Evolutionary conservation across 1,140 invertebrate species (phyloP), one percentile per base, ranked within the genome.

Genomic region (Nixonia krombeini): DNA sequence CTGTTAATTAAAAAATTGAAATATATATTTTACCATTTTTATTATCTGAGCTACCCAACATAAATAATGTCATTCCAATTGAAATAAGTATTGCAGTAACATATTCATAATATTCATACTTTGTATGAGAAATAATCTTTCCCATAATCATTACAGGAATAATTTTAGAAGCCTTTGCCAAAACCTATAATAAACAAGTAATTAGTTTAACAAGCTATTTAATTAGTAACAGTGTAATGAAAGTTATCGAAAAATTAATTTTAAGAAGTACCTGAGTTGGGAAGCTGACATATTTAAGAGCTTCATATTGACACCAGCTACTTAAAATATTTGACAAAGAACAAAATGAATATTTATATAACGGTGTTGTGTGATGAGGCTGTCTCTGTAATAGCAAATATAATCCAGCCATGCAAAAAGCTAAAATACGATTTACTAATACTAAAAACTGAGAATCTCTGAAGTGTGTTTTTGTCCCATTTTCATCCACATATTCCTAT

Each of bases 101-200:
- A 83, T 99, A 99, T 85, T 99, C 97, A 78, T 96, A 94, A 74
- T 90, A 91, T 76, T 96, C 91, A 79, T 99, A 99, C 44, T 92
- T 93, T 70, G 92, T 92, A 35, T 90, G 89, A 0, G 95, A 95
- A 28, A 99, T 88, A 51, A 99, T 82, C 87, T 95, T 96, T 16
- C 98, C 97, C 96, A 99, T 98, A 72, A 98, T 83, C 96, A 99
- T 99, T 5, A 98, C 96, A n/a, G 96, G 95, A 70, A 99, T 96
- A 52, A 97, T 91, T 87, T 97, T 97, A 21, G 92, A 94, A 16
- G 96, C 95, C 85, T 98, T 98, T 2, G 96, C 95, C 52, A 98
- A 82, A 44, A 97, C 95, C 91, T 94, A 72, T 62, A 13, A 31
- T 12, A 84, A 79, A 45, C n/a, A n/a, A n/a, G n/a, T n/a, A n/a